Percentiles rank a stretch among this genome's conserved stretches.
Conservation (phyloP, 35 echinoderm and acorn worm species). For the Ophiothrix spiculata region DNA sequence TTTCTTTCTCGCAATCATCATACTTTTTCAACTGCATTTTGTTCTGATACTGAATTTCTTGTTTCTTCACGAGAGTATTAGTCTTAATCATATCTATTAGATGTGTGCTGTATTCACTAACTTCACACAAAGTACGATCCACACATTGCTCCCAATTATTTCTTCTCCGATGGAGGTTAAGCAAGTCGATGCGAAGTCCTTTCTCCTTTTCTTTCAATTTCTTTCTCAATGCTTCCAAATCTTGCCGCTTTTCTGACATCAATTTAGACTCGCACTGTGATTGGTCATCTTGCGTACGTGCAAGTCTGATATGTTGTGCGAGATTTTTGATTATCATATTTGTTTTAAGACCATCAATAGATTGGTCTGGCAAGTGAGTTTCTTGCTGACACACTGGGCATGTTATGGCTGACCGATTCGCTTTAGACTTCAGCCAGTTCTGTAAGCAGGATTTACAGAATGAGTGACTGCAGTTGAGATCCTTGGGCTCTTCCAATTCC, state of each 20-base stretch:
- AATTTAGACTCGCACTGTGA: neutral
- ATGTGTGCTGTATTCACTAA: neutral
- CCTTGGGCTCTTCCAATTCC: neutral
- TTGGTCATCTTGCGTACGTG: neutral
- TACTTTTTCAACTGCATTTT: neutral
- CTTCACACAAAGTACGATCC: neutral
- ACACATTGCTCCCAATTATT: neutral
- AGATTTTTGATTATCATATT: neutral
- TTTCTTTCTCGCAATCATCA: neutral
- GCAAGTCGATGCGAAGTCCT: neutral
- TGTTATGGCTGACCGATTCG: neutral
- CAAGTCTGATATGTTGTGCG: neutral
- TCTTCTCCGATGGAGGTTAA: neutral
- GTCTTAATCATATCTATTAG: neutral
- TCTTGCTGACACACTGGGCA: neutral
- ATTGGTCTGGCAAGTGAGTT: neutral
- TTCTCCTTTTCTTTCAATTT: neutral
- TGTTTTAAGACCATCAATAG: neutral
- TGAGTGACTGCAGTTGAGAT: neutral
- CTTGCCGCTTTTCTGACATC: neutral
- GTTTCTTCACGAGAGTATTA: neutral
- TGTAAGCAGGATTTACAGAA: neutral
- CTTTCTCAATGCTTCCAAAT: neutral
- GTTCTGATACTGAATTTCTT: neutral
- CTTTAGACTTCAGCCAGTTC: neutral